Conservation (phyloP, 1,140 invertebrate genomes). For the Cydia amplana region DNA sequence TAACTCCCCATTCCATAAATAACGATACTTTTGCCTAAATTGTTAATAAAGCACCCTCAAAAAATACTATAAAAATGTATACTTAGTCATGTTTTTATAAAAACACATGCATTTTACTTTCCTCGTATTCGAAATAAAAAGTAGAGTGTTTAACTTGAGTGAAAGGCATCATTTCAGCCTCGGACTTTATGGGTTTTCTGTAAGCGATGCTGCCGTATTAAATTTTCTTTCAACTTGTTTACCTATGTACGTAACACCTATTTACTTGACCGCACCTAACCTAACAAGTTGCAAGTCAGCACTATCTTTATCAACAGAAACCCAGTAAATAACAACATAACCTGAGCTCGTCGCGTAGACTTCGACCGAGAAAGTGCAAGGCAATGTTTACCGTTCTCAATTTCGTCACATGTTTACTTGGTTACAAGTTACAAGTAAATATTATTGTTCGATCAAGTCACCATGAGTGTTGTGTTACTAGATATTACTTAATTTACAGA, state of each 20-base stretch:
- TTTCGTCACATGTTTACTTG: constrained; percentile 11
- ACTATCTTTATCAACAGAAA: neutral
- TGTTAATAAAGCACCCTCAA: too few relatives aligned
- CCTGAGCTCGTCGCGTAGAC: neutral
- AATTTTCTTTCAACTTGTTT: too few relatives aligned
- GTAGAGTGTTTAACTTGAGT: too few relatives aligned
- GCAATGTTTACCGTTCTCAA: neutral
- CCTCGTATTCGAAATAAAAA: too few relatives aligned
- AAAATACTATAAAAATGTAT: too few relatives aligned
- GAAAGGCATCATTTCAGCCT: too few relatives aligned
- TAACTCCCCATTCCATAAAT: too few relatives aligned
- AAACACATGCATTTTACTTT: too few relatives aligned
- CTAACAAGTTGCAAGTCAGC: neutral
- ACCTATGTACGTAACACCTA: neutral
- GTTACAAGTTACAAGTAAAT: neutral
- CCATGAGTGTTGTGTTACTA: neutral
- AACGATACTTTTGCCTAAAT: too few relatives aligned
- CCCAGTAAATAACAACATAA: neutral
- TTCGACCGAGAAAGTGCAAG: constrained; percentile 13
- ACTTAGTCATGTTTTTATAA: too few relatives aligned
- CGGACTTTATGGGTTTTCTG: too few relatives aligned
- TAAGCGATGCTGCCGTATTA: too few relatives aligned
- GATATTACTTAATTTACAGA: neutral
- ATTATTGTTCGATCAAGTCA: neutral
- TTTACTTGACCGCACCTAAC: constrained; percentile 10